These are phyloP conservation scores for Odocoileus virginianus DNA, from an alignment of 2,113 vertebrate genomes.

Conservation along the genomic window DNA sequence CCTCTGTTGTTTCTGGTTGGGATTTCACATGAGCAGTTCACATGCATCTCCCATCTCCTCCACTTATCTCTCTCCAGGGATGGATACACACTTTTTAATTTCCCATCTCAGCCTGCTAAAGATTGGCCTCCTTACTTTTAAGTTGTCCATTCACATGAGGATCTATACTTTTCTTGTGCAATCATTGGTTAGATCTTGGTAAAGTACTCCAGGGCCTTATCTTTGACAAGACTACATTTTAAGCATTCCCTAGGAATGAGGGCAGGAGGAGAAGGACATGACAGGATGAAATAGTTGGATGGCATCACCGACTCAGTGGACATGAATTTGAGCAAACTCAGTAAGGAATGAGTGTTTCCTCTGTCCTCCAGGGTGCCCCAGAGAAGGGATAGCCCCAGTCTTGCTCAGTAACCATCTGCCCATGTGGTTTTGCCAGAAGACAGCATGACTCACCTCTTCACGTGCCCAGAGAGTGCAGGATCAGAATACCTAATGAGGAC, in stretches of 20 bases:
- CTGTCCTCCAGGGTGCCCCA: neutral
- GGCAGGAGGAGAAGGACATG: neutral
- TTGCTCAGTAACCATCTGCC: neutral
- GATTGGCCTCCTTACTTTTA: neutral
- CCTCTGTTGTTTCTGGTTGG: neutral
- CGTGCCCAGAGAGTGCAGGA: neutral
- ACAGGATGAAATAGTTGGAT: neutral
- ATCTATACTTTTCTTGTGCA: neutral
- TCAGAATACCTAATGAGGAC: neutral
- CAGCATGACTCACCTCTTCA: neutral
- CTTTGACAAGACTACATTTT: neutral
- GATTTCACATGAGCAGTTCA: neutral
- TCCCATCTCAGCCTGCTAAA: neutral
- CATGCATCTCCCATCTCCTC: neutral
- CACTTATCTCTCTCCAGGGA: neutral
- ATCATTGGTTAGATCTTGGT: neutral
- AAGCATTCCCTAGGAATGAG: neutral
- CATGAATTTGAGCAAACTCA: neutral
- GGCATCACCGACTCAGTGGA: neutral
- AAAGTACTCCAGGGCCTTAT: neutral
- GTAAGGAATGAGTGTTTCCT: neutral
- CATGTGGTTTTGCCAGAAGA: neutral
- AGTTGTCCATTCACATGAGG: neutral
- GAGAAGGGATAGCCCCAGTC: neutral
- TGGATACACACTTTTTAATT: neutral